phyloP scores from a whole-genome alignment of 2,797 vertebrate genomes.

The Siniperca obscura region DNA sequence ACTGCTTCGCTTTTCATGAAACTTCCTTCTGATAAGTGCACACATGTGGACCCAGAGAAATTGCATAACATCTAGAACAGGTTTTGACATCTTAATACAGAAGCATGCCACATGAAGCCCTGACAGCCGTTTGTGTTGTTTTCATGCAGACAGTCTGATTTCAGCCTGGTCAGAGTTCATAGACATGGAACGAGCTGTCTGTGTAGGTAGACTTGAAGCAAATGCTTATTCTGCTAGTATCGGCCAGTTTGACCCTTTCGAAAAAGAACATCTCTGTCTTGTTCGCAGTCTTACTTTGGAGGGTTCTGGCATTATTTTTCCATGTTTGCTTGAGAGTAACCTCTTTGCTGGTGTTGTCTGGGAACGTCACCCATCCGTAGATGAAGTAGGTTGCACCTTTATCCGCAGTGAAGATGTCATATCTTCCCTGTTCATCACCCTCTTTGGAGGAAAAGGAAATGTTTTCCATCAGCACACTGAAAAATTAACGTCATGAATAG shows the following conservation, averaged over 20 bases:
- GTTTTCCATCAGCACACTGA: slow-evolving; percentile 1
- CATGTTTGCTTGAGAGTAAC: fast-evolving
- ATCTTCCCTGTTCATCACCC: fast-evolving
- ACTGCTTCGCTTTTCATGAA: slow-evolving; percentile 5
- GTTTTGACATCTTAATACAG: neutral
- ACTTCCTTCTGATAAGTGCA: neutral
- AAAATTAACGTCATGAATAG: neutral
- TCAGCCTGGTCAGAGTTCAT: slow-evolving; percentile 35
- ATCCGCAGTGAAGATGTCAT: slow-evolving; percentile 53
- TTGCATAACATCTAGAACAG: slow-evolving; percentile 7
- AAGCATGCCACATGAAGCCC: neutral
- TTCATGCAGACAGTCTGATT: neutral
- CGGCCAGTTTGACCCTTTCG: fast-evolving
- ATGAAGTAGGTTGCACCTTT: slow-evolving; percentile 31
- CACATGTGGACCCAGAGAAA: neutral
- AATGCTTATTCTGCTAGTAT: slow-evolving; percentile 33
- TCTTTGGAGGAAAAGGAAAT: slow-evolving; percentile 36
- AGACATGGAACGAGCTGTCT: slow-evolving; percentile 51
- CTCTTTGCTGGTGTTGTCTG: fast-evolving
- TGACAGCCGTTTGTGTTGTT: neutral
- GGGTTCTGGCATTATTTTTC: fast-evolving
- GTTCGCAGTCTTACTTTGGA: fast-evolving
- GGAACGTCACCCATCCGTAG: slow-evolving; percentile 49
- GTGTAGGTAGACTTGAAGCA: fast-evolving
- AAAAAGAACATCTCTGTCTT: neutral